A percentile compares a stretch with the other conserved stretches of the same genome.
These are phyloP conservation scores for Amblyopsis hoosieri DNA, from an alignment of 2,797 vertebrate genomes.

Conservation along the genomic window DNA sequence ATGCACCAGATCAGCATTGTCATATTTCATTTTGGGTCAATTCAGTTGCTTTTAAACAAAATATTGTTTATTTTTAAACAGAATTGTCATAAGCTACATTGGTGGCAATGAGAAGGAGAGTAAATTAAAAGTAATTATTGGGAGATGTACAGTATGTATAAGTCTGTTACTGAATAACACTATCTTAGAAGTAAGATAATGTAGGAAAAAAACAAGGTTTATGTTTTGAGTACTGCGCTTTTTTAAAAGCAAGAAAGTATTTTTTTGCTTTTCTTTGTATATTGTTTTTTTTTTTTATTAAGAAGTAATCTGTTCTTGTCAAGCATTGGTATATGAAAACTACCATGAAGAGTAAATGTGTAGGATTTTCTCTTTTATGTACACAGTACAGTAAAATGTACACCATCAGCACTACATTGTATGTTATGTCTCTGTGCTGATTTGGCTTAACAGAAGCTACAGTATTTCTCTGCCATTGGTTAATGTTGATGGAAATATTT, in stretches of 20 bases:
- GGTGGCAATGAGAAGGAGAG: conserved; percentile 9
- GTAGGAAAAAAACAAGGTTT: conserved; percentile 36
- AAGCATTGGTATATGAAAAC: conserved; percentile 4
- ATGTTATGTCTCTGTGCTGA: background rate
- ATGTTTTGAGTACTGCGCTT: conserved; percentile 30
- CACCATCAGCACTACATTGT: conserved; percentile 29
- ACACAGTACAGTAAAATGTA: conserved; percentile 24
- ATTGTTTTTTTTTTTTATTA: background rate
- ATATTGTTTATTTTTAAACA: conserved; percentile 17
- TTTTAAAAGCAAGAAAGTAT: conserved; percentile 14
- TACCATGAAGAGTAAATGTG: conserved; percentile 52
- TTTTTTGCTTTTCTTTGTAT: background rate
- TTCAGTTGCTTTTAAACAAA: conserved; percentile 13
- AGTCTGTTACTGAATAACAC: background rate
- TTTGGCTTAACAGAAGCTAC: no score
- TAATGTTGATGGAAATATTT: conserved; percentile 26
- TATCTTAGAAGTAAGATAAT: conserved; percentile 23
- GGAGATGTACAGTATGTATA: conserved; percentile 6
- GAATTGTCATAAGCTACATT: conserved; percentile 12
- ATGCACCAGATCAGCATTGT: conserved; percentile 25
- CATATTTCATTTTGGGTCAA: conserved; percentile 29
- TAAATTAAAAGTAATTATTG: background rate
- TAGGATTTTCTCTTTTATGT: conserved; percentile 42
- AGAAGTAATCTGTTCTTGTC: background rate
- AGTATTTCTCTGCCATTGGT: background rate